Evolutionary conservation across 2,888 invertebrate genomes (phyloP), one percentile per base, ranked within the genome.

Genomic region (Peribatodes rhomboidaria): DNA sequence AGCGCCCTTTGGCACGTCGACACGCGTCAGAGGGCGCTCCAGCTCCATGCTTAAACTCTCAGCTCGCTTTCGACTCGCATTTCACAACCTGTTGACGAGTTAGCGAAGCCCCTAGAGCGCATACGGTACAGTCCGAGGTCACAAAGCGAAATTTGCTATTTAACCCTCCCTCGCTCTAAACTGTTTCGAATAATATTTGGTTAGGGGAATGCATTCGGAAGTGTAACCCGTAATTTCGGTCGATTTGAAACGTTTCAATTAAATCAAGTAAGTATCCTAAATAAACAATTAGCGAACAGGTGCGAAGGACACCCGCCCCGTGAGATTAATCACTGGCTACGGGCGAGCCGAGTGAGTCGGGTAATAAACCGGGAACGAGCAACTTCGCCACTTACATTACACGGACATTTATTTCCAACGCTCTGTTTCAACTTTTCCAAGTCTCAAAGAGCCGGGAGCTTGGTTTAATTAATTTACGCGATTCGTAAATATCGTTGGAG

Each of bases 41-140:
- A 54, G 54, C 27, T 39, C 39, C 14, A 78, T 79, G 81, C 81
- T 85, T 76, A 78, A 81, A 85, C 84, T 82, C 81, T 82, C 81
- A 76, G 82, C 76, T 76, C 79, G 84, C 89, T 86, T 89, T 89
- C 86, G 85, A 89, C 82, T 86, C 75, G 79, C 82, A 89, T 90
- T 92, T 90, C 85, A 87, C 89, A 88, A 92, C 90, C 90, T 92
- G 91, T 92, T 92, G 90, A 91, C 88, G 82, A 86, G 86, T 89
- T 84, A 87, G 87, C 86, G 83, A 83, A 88, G 81, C 86, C 84
- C 78, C 82, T 83, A 80, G 78, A 85, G 83, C 81, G 83, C 75
- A 79, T 80, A 79, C 78, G 10, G 79, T 79, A 80, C 79, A 80
- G 76, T 83, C 78, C 73, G 74, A 80, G 70, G 77, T 14, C 64